Base-by-base conservation (phyloP, 2,113 vertebrate genomes). In the Microcebus tavaratra region DNA sequence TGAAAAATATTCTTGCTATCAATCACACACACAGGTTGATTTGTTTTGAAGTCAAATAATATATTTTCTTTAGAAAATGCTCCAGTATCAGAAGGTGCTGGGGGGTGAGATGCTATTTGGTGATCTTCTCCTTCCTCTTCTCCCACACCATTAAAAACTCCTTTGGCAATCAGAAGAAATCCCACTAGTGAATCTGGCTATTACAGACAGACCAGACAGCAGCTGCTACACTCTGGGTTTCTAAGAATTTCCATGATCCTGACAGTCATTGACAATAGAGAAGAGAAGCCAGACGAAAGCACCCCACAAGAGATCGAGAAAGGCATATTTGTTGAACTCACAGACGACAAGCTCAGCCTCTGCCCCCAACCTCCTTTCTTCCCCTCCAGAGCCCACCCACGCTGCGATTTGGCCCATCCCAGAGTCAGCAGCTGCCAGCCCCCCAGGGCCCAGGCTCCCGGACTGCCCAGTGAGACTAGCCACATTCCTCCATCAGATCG, bases 51-150 rank as follows among this genome's bases (percentile, higher is more conserved):
- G n/a, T 96, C 53, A 67, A 63, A 93, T 91, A 42, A 90, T 45
- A 67, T 72, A 39, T 72, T 95, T 94, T 89, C 48, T 95, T 85
- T 83, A 36, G 73, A 67, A 95, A 97, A 85, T 21, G 45, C 48
- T 42, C 50, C 29, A 75, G 50, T 25, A n/a, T 70, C 70, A 29
- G 36, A 72, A 81, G 59, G 59, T 88, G 53, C 67, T 90, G 48
- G 8, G 42, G 8, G 31, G 14, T 14, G 20, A 59, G 57, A 80
- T 65, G 48, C 39, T 83, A 6, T 81, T 84, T 68, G 48, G 36
- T 79, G 34, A 81, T 48, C 31, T 5, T 57, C 59, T n/a, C 10
- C 15, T 29, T 65, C 39, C 55, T 81, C 45, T 61, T 80, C 45
- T 12, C 14, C n/a, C 50, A 6, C 0, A 73, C 27, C 36, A 53